These are phyloP conservation scores for Cryptus armator DNA, from an alignment of 2,888 invertebrate genomes.

Conservation along the genomic window DNA sequence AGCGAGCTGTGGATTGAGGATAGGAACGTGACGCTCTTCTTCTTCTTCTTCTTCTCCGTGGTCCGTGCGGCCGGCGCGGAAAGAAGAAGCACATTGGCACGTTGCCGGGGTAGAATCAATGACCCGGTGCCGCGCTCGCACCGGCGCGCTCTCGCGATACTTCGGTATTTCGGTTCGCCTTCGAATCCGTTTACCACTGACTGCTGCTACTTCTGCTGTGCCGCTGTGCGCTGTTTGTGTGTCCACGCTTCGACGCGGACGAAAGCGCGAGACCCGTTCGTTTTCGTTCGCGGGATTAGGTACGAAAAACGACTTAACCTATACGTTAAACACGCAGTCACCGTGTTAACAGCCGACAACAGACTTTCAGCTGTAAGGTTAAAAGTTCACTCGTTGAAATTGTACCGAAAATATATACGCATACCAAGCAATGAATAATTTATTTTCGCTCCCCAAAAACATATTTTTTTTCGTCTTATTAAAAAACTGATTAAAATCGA, in stretches of 20 bases:
- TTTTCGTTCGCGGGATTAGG: constrained; percentile 42
- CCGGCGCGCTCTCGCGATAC: constrained; percentile 56
- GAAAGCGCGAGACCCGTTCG: constrained; percentile 32
- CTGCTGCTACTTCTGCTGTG: constrained; percentile 1
- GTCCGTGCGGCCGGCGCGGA: constrained; percentile 52
- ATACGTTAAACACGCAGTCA: not conserved
- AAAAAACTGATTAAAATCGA: not conserved
- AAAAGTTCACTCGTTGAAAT: not conserved
- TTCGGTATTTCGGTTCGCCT: constrained; percentile 62
- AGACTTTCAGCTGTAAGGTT: not conserved
- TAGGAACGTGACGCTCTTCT: constrained; percentile 13
- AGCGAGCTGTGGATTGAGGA: constrained; percentile 7
- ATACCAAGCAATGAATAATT: no score
- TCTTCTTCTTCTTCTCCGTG: constrained; percentile 22
- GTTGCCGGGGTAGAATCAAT: constrained; percentile 81
- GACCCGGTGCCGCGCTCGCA: constrained; percentile 74
- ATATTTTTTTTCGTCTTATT: not conserved
- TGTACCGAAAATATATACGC: no score
- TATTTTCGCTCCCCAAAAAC: not conserved
- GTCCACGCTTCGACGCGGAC: constrained; percentile 40
- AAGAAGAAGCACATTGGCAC: constrained; percentile 78
- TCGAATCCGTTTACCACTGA: constrained; percentile 40
- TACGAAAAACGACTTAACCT: constrained; percentile 40
- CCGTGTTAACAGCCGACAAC: not conserved
- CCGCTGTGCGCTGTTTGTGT: constrained; percentile 18